Evolutionary conservation across 2,888 invertebrate genomes (phyloP).

Genomic region (Drosophila mulleri): DNA sequence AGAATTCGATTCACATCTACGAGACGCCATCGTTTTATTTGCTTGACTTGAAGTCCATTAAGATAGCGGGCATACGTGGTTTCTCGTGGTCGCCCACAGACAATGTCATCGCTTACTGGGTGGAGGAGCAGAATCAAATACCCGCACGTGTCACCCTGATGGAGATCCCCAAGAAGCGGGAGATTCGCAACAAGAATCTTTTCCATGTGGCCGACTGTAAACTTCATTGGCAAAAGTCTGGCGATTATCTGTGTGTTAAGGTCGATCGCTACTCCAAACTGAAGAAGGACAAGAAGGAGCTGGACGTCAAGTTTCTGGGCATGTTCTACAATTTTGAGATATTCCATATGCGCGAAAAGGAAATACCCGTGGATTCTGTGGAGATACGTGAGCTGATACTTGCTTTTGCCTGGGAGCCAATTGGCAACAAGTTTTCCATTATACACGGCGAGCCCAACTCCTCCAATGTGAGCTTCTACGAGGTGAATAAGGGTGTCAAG

Average conservation of each 20-base stretch:
- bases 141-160: slow-evolving; percentile 97
- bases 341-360: slow-evolving; percentile 99
- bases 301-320: slow-evolving; percentile 97
- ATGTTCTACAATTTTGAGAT: slow-evolving; percentile 99
- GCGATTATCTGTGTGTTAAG: slow-evolving; percentile 98
- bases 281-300: slow-evolving; percentile 96
- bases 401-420: slow-evolving; percentile 99
- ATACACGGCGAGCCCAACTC: slow-evolving; percentile 95
- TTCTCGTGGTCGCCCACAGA: slow-evolving; percentile 99
- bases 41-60: slow-evolving; percentile 97
- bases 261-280: slow-evolving; percentile 93
- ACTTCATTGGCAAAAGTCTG: slow-evolving; percentile 99
- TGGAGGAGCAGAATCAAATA: slow-evolving; percentile 98
- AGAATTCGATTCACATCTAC: slow-evolving; percentile 95
- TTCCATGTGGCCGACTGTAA: slow-evolving; percentile 99
- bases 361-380: slow-evolving; percentile 98
- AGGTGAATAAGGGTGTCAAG: slow-evolving; percentile 95
- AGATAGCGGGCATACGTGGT: slow-evolving; percentile 94
- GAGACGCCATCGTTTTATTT: slow-evolving; percentile 98
- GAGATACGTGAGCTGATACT: slow-evolving; percentile 97
- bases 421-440: slow-evolving; percentile 97
- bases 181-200: slow-evolving; percentile 96
- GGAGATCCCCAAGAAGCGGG: slow-evolving; percentile 95
- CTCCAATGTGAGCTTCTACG: slow-evolving; percentile 96
- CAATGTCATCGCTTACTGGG: slow-evolving; percentile 98